phyloP scores from a whole-genome alignment of 2,888 invertebrate species.

The Cerceris ruficornis region DNA sequence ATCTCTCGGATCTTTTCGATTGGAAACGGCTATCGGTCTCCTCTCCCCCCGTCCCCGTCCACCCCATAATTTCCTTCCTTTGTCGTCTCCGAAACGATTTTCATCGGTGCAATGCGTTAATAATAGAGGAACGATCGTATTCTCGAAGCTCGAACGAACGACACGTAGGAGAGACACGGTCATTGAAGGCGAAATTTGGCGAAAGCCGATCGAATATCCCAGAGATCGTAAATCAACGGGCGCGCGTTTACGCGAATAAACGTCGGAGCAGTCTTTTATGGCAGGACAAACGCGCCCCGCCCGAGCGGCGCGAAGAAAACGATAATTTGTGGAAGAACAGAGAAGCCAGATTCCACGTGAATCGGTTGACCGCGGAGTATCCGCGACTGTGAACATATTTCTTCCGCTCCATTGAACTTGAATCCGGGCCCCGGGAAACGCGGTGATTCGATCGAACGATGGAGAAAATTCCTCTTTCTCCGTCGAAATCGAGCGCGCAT shows the following conservation, averaged over 20 bases:
- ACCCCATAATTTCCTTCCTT: too few relatives aligned
- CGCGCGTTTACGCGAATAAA: constrained; percentile 40
- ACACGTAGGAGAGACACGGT: not conserved
- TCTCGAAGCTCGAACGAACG: not conserved
- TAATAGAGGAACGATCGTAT: not conserved
- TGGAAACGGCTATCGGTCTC: not conserved
- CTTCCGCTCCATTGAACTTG: too few relatives aligned
- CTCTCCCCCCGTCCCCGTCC: too few relatives aligned
- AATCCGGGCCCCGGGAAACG: too few relatives aligned
- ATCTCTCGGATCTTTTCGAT: not conserved
- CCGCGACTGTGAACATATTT: too few relatives aligned
- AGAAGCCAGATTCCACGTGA: constrained; percentile 13
- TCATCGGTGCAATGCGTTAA: too few relatives aligned
- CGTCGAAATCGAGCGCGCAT: too few relatives aligned
- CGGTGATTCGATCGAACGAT: not conserved
- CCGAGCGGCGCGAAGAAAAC: constrained; percentile 6
- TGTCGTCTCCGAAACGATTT: too few relatives aligned
- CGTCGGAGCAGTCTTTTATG: constrained; percentile 22
- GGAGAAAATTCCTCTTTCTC: too few relatives aligned
- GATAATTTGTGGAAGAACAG: constrained; percentile 24
- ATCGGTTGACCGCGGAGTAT: not conserved
- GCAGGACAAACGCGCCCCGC: constrained; percentile 1
- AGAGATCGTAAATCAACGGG: constrained; percentile 25
- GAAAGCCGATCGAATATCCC: constrained; percentile 1
- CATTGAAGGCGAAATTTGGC: not conserved